A percentile compares a stretch with the other conserved stretches of the same genome.
Evolutionary conservation across 2,888 invertebrate genomes (phyloP).

Genomic region (Lasioglossum malachurum): DNA sequence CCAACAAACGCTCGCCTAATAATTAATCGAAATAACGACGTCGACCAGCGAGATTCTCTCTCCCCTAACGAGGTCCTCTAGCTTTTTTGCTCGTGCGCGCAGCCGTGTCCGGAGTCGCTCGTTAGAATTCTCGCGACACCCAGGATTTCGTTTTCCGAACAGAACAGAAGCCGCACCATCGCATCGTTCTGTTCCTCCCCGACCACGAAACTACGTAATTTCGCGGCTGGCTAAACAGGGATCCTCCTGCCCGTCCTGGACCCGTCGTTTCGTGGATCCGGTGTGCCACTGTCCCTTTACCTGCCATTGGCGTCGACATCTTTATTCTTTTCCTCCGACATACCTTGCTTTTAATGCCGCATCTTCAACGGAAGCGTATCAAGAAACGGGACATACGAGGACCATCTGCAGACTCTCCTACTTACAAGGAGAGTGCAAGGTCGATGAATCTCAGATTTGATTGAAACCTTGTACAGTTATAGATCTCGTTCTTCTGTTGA

Average conservation of each 20-base stretch:
- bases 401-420: neutral
- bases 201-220: constrained; percentile 78
- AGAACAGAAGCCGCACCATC: neutral
- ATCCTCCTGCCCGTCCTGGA: constrained; percentile 49
- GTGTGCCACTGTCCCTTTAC: neutral
- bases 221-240: constrained; percentile 77
- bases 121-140: constrained; percentile 48
- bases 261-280: constrained; percentile 43
- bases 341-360: neutral
- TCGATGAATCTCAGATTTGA: too few relatives aligned
- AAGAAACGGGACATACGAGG: neutral
- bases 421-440: too few relatives aligned
- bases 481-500: too few relatives aligned
- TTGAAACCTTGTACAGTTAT: too few relatives aligned
- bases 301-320: neutral
- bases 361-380: neutral
- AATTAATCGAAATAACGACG: constrained; percentile 72
- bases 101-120: constrained; percentile 29
- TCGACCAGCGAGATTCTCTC: constrained; percentile 34
- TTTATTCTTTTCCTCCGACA: neutral
- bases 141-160: constrained; percentile 41
- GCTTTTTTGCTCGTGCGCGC: constrained; percentile 44
- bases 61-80: constrained; percentile 59
- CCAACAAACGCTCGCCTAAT: constrained; percentile 55
- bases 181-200: constrained; percentile 13